These are phyloP conservation scores for Drosophila parvula DNA, from an alignment of 1,140 invertebrate species.

Conservation along the genomic window DNA sequence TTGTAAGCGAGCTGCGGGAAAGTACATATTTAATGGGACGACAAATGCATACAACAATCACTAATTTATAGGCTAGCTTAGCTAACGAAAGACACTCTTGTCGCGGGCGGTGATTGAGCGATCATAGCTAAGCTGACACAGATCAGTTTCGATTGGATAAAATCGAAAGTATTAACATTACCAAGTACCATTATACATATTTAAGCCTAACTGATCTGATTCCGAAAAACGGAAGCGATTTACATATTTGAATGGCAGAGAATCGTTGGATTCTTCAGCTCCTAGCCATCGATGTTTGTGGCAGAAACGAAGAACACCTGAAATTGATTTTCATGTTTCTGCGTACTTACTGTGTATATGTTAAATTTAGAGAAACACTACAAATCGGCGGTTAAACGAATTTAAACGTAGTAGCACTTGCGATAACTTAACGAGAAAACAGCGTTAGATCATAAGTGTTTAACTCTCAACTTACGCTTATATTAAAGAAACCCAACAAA, in stretches of 20 bases:
- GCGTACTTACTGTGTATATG: slow-evolving; percentile 39
- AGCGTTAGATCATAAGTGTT: slow-evolving; percentile 38
- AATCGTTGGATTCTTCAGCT: slow-evolving; percentile 28
- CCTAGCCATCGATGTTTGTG: slow-evolving; percentile 19
- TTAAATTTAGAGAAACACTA: slow-evolving; percentile 35
- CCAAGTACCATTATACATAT: slow-evolving; percentile 19
- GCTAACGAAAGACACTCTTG: slow-evolving; percentile 48
- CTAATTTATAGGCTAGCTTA: slow-evolving; percentile 77
- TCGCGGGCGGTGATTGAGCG: background rate
- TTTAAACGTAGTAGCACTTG: slow-evolving; percentile 75
- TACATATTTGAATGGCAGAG: background rate
- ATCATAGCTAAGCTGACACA: slow-evolving; percentile 1
- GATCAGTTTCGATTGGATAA: background rate
- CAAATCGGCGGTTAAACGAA: slow-evolving; percentile 67
- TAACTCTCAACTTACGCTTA: slow-evolving; percentile 57
- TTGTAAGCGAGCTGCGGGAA: slow-evolving; percentile 34
- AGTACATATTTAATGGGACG: slow-evolving; percentile 47
- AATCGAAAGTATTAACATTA: slow-evolving; percentile 4
- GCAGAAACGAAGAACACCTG: slow-evolving; percentile 7
- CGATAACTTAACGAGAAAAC: slow-evolving; percentile 18
- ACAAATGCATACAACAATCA: slow-evolving; percentile 81
- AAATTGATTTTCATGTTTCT: slow-evolving; percentile 51
- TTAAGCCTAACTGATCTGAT: slow-evolving; percentile 29
- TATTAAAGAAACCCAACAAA: slow-evolving; percentile 7
- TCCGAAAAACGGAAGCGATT: background rate